A percentile compares a stretch with the other conserved stretches of the same genome.
Conservation (phyloP, 2,797 vertebrate species). For the Aldrovandia affinis region DNA sequence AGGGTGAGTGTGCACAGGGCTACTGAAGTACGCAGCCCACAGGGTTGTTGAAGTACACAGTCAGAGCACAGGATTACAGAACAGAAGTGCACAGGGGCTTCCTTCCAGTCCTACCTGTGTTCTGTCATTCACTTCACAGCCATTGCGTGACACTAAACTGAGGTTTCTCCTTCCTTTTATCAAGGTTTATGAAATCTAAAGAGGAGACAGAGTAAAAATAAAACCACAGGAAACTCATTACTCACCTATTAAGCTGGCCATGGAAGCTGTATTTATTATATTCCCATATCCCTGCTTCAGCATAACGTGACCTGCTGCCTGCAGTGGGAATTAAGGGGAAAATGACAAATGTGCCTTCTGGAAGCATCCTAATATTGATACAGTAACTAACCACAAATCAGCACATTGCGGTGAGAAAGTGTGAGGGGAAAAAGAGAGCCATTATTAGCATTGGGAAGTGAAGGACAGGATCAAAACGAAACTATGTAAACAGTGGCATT, state of each 20-base stretch:
- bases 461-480: neutral
- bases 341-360: conserved; percentile 83
- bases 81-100: neutral
- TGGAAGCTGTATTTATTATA: conserved; percentile 96
- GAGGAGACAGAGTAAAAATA: conserved; percentile 47
- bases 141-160: conserved; percentile 52
- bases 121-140: conserved; percentile 34
- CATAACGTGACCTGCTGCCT: conserved; percentile 90
- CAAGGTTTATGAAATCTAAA: conserved; percentile 58
- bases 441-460: neutral
- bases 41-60: neutral
- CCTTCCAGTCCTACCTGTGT: conserved; percentile 38
- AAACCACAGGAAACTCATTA: conserved; percentile 74
- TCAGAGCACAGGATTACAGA: neutral
- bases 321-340: conserved; percentile 81
- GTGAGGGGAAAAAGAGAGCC: neutral
- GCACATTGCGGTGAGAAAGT: conserved; percentile 62
- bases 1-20: neutral
- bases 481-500: neutral
- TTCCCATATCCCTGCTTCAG: conserved; percentile 92
- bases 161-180: conserved; percentile 52
- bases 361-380: conserved; percentile 79
- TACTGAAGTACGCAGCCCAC: neutral
- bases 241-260: conserved; percentile 96
- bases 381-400: conserved; percentile 77